Conservation (phyloP, 1,140 invertebrate genomes). For the Galleria mellonella region DNA sequence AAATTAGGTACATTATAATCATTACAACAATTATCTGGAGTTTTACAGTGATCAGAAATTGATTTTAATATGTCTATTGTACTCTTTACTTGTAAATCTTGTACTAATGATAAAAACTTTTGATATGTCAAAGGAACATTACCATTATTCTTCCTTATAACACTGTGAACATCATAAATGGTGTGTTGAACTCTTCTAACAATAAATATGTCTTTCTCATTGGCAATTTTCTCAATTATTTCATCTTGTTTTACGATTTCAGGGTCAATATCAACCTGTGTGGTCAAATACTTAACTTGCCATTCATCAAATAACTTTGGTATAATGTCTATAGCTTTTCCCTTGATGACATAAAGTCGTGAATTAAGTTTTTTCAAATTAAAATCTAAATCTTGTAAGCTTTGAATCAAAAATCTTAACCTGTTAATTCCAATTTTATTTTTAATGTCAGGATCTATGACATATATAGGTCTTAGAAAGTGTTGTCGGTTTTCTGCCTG, state of each 20-base stretch:
- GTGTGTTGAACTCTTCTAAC: constrained; percentile 81
- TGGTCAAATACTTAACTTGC: constrained; percentile 79
- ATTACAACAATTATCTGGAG: constrained; percentile 67
- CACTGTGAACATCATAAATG: constrained; percentile 79
- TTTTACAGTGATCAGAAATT: constrained; percentile 62
- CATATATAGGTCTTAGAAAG: constrained; percentile 78
- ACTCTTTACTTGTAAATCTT: constrained; percentile 74
- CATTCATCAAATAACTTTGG: constrained; percentile 80
- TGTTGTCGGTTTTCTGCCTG: constrained; percentile 67
- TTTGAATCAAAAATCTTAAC: constrained; percentile 81
- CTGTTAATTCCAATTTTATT: constrained; percentile 80
- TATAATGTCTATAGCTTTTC: constrained; percentile 78
- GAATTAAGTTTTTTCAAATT: constrained; percentile 74
- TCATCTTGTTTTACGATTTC: constrained; percentile 79
- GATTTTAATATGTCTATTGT: constrained; percentile 65
- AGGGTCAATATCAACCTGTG: constrained; percentile 83
- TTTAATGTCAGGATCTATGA: constrained; percentile 80
- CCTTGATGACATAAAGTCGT: constrained; percentile 79
- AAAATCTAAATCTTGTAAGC: constrained; percentile 79
- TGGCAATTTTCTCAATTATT: constrained; percentile 76
- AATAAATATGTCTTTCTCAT: constrained; percentile 76
- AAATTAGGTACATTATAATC: constrained; percentile 79
- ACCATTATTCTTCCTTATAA: constrained; percentile 79
- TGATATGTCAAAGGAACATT: constrained; percentile 82
- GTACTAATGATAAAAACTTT: constrained; percentile 79